Conservation (phyloP, 1,140 invertebrate species). For the Anagrus nilaparvatae region DNA sequence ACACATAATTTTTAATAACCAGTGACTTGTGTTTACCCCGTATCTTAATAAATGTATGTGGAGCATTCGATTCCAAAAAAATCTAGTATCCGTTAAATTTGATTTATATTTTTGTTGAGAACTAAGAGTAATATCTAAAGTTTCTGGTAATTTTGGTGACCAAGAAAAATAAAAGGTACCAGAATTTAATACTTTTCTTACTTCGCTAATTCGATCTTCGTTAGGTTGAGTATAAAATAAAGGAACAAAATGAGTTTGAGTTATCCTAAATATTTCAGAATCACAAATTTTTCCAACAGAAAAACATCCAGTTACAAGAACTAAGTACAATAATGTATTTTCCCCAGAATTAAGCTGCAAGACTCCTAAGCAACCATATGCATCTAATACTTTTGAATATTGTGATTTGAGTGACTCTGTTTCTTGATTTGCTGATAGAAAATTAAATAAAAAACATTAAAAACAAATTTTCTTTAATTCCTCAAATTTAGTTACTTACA, state of each 20-base stretch:
- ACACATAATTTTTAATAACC: slow-evolving; percentile 90
- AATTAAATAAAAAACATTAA: slow-evolving; percentile 5
- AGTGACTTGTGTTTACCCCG: slow-evolving; percentile 76
- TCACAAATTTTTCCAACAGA: slow-evolving; percentile 91
- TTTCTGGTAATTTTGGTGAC: slow-evolving; percentile 42
- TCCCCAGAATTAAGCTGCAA: slow-evolving; percentile 79
- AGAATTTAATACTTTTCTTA: slow-evolving; percentile 81
- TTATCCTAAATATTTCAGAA: slow-evolving; percentile 88
- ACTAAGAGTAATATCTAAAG: slow-evolving; percentile 84
- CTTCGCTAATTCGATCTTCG: slow-evolving; percentile 71
- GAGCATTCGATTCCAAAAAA: slow-evolving; percentile 82
- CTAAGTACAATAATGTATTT: slow-evolving; percentile 71
- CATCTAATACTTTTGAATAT: slow-evolving; percentile 82
- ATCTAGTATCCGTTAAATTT: slow-evolving; percentile 79
- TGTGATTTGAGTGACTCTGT: slow-evolving; percentile 77
- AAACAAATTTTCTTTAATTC: background rate
- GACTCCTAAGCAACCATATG: slow-evolving; percentile 86
- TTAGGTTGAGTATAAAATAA: slow-evolving; percentile 68
- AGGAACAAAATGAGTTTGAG: slow-evolving; percentile 81
- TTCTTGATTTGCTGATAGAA: slow-evolving; percentile 58
- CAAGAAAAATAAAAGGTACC: slow-evolving; percentile 96
- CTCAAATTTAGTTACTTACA: slow-evolving; percentile 52
- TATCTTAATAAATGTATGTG: slow-evolving; percentile 85
- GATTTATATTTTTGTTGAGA: slow-evolving; percentile 77
- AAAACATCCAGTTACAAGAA: slow-evolving; percentile 88